Conservation (phyloP, 2,113 vertebrate genomes). For the Mirounga angustirostris region DNA sequence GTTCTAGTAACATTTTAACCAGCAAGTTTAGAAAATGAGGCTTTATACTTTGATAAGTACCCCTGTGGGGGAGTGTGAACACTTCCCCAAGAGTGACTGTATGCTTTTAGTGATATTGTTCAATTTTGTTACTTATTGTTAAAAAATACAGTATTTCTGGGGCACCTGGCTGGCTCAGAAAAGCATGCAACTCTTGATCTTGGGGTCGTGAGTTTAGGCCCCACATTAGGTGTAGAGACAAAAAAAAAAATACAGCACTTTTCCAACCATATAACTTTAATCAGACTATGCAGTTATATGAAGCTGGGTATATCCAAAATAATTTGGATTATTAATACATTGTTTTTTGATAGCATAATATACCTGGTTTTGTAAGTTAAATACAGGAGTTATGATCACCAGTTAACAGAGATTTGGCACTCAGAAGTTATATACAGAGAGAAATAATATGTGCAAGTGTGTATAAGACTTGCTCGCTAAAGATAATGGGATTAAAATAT, state of each 20-base stretch:
- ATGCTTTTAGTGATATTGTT: neutral
- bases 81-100: neutral
- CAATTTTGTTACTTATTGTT: neutral
- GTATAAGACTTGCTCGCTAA: neutral
- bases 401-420: neutral
- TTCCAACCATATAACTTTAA: neutral
- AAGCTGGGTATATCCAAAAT: neutral
- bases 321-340: neutral
- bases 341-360: neutral
- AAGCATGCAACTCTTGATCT: neutral
- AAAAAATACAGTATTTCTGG: neutral
- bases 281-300: neutral
- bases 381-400: neutral
- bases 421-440: neutral
- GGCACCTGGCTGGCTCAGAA: neutral
- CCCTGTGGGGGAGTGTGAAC: neutral
- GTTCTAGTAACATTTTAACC: neutral
- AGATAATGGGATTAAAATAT: neutral
- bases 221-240: neutral
- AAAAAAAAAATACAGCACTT: neutral
- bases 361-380: neutral
- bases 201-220: neutral
- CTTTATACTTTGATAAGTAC: neutral
- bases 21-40: neutral
- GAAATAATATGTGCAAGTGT: neutral